Base-by-base conservation (phyloP, 1,140 invertebrate genomes). In the Macrobrachium nipponense region DNA sequence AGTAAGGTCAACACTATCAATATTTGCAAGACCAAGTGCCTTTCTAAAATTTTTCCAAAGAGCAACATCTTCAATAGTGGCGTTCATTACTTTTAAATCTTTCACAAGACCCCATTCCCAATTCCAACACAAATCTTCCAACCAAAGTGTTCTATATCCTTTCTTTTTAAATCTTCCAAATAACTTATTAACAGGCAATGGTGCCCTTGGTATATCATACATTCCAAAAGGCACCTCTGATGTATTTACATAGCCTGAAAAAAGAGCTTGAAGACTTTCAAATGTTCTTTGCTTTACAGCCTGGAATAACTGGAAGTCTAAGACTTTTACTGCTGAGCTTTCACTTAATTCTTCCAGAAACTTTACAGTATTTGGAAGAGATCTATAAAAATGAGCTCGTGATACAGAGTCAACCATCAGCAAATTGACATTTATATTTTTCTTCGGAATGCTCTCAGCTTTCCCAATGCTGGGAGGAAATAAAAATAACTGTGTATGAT, bases 71-170 rank as follows among this genome's bases (percentile, higher is more conserved):
- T 75, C 61, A 20, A 90, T 64, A 18, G 62, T 87, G 78, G 89
- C 89, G 82, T 91, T 89, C 44, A 89, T 80, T 11, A 90, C 90
- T 23, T 88, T 87, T 43, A 91, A 87, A 81, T 91, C 91, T 82
- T 90, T 91, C 14, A 90, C 85, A 27, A 91, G 64, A 0, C 91
- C 91, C 91, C 91, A 91, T 85, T 91, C 90, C 90, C 90, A 91
- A 11, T 82, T 85, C 82, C 90, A 91, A 81, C 91, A 91, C 58
- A 91, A 73, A 87, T 91, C 91, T 76, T 91, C 91, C 36, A 91
- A 78, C 90, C 89, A 91, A n/a, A 91, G 86, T 44, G 90, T 91
- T 61, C 70, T 82, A 64, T 90, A 91, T 11, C 89, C 90, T 43
- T 64, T 66, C 14, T 88, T 60, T 75, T 89, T 90, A 62, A 90